These are phyloP conservation scores for Athripsodes cinereus DNA, from an alignment of 2,888 invertebrate species.

Conservation along the genomic window DNA sequence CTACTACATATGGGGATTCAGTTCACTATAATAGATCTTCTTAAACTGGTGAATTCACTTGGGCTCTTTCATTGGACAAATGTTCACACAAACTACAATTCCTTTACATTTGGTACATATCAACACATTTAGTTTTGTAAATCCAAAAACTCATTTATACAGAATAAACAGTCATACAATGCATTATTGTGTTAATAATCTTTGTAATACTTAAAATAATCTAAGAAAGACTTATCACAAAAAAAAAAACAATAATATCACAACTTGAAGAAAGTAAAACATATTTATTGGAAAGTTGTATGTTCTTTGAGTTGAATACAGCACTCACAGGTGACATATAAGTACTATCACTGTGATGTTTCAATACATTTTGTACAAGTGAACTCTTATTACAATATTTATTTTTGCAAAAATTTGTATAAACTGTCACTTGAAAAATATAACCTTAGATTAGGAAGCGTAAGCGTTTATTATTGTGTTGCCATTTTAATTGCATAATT, in stretches of 20 bases:
- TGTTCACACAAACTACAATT: conserved; percentile 12
- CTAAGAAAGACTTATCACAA: not conserved
- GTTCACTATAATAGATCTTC: not conserved
- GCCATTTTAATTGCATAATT: conserved; percentile 14
- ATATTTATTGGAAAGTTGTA: not conserved
- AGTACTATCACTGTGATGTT: conserved; percentile 1
- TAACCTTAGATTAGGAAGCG: conserved; percentile 10
- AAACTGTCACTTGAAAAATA: not conserved
- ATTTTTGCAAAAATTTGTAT: not conserved
- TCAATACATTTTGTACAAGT: not conserved
- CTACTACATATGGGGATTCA: too few relatives aligned
- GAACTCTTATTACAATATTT: not conserved
- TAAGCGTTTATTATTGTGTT: conserved; percentile 14
- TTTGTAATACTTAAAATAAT: not conserved
- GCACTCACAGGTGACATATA: conserved; percentile 1
- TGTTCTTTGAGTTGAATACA: not conserved
- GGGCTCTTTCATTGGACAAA: conserved; percentile 6
- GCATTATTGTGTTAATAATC: conserved; percentile 11
- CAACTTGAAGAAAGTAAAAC: not conserved
- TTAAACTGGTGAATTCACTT: conserved; percentile 11
- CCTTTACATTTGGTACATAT: conserved; percentile 8
- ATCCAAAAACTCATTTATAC: conserved; percentile 9
- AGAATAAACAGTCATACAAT: conserved; percentile 9
- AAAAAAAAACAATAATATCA: not conserved
- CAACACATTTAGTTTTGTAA: conserved; percentile 11